Evolutionary conservation across 2,113 vertebrate species (phyloP).

Genomic region (Platanista minor): DNA sequence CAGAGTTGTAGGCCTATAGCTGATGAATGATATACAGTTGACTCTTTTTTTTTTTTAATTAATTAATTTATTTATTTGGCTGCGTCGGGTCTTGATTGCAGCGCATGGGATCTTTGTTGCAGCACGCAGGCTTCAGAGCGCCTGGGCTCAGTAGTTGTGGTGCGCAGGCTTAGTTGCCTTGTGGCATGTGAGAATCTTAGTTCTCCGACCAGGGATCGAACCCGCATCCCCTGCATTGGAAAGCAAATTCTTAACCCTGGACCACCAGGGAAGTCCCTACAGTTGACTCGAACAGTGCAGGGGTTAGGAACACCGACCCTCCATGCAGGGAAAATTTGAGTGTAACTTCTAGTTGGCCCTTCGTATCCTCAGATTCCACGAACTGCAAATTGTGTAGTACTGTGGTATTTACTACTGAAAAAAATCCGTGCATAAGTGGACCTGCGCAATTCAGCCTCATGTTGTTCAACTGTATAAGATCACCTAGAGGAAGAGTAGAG

Average conservation of each 20-base stretch:
- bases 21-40: not conserved
- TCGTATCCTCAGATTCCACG: not conserved
- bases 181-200: too few species aligned
- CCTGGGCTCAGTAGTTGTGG: too few species aligned
- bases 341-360: not conserved
- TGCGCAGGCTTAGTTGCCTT: too few species aligned
- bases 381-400: not conserved
- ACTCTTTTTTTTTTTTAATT: too few species aligned
- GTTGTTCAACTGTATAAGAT: not conserved
- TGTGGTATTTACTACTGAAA: not conserved
- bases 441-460: fast-evolving
- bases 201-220: too few species aligned
- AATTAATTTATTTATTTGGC: too few species aligned
- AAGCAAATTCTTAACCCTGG: too few species aligned
- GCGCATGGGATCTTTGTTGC: too few species aligned
- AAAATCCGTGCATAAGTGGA: not conserved
- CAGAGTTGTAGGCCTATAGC: not conserved
- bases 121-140: too few species aligned
- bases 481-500: not conserved
- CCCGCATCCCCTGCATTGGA: too few species aligned
- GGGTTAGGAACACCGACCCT: not conserved
- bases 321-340: not conserved
- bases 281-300: not conserved
- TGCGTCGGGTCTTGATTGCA: too few species aligned
- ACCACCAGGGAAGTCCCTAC: too few species aligned